These are phyloP conservation scores for Taeniopygia guttata DNA, from an alignment of 2,797 vertebrate species.

Conservation along the genomic window DNA sequence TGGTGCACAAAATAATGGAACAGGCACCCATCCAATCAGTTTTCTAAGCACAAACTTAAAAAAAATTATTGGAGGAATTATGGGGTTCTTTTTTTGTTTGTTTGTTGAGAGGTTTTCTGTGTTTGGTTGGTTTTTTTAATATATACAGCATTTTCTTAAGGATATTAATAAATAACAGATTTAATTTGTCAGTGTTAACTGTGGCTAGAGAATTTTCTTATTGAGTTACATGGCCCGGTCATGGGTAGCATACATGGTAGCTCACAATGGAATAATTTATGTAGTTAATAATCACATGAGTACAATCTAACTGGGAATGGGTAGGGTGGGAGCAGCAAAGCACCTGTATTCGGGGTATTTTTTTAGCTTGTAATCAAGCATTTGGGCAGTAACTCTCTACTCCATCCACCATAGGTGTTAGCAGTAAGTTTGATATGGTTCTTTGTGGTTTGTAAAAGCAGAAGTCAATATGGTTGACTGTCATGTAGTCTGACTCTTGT, in stretches of 20 bases:
- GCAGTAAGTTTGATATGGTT: background rate
- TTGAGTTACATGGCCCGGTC: background rate
- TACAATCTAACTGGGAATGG: background rate
- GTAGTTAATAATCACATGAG: background rate
- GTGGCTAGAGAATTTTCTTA: background rate
- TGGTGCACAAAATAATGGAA: background rate
- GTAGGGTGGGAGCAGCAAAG: background rate
- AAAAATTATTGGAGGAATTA: background rate
- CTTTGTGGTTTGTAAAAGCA: background rate
- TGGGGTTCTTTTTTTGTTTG: background rate
- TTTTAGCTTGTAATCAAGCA: background rate
- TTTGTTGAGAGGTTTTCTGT: background rate
- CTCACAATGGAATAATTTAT: background rate
- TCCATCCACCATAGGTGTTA: background rate
- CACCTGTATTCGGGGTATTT: background rate
- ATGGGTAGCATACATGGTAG: background rate
- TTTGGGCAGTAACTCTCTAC: background rate
- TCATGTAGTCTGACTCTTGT: background rate
- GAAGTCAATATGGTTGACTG: background rate
- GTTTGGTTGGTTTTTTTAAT: accelerated
- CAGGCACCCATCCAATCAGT: background rate
- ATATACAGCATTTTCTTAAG: background rate
- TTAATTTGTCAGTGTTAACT: background rate
- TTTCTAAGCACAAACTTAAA: background rate
- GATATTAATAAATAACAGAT: background rate